These are phyloP conservation scores for Ethmia dodecea DNA, from an alignment of 2,888 invertebrate genomes.

Conservation along the genomic window DNA sequence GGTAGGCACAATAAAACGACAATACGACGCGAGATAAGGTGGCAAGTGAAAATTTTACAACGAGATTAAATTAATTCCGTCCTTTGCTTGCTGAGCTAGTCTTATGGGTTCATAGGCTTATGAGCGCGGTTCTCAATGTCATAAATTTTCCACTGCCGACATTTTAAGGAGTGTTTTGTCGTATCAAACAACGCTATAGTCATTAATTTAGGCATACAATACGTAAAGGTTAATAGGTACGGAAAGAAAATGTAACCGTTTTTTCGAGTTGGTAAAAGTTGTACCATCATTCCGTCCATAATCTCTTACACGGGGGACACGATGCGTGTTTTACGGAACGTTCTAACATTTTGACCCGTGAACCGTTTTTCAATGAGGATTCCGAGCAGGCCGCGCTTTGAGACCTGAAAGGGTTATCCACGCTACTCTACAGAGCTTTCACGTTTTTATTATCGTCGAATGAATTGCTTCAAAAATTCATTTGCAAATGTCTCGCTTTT, in stretches of 20 bases:
- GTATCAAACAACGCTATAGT: no score
- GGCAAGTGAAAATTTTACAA: conserved; percentile 74
- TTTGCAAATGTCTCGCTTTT: conserved; percentile 39
- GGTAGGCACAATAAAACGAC: conserved; percentile 69
- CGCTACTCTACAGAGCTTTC: conserved; percentile 50
- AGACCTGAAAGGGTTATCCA: conserved; percentile 61
- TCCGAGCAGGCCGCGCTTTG: conserved; percentile 39
- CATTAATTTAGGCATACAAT: no score
- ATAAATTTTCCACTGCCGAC: conserved; percentile 20
- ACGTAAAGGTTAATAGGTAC: no score
- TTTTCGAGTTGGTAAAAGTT: no score
- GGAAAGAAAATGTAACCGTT: no score
- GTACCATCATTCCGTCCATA: conserved; percentile 27
- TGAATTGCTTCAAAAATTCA: conserved; percentile 56
- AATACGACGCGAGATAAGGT: conserved; percentile 75
- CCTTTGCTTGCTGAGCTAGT: conserved; percentile 22
- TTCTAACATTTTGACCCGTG: conserved; percentile 52
- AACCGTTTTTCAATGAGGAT: conserved; percentile 62
- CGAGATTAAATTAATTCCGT: conserved; percentile 68
- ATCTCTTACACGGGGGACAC: conserved; percentile 27
- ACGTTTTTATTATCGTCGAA: conserved; percentile 60
- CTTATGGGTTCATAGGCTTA: conserved; percentile 15
- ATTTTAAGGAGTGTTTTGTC: no score
- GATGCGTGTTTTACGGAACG: conserved; percentile 34
- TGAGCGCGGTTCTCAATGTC: conserved; percentile 10